Evolutionary conservation across 2,797 vertebrate species (phyloP).

Genomic region (Leucoraja ocellata): DNA sequence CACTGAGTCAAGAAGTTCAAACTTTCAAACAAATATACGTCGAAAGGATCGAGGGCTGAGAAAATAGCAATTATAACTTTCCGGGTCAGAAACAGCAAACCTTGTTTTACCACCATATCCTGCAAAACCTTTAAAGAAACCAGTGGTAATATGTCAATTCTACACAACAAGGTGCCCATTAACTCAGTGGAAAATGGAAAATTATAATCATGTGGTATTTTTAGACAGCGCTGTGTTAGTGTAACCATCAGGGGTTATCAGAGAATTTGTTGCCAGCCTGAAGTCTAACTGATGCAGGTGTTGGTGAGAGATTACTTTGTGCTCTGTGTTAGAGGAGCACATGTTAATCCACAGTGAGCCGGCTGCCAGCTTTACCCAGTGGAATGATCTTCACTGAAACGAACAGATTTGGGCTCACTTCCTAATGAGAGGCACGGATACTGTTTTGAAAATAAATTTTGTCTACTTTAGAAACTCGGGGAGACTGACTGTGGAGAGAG

Average conservation of each 20-base stretch:
- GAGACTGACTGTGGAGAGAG: too few species aligned
- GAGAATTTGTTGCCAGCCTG: background rate
- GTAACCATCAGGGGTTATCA: conserved; percentile 25
- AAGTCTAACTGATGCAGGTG: conserved; percentile 17
- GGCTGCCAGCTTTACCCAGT: background rate
- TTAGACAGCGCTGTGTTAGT: background rate
- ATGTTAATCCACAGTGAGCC: background rate
- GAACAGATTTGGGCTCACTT: background rate
- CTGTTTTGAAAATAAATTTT: background rate
- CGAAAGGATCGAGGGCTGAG: background rate
- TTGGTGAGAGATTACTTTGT: background rate
- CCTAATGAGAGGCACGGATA: background rate
- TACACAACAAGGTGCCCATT: conserved; percentile 16
- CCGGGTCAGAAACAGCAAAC: background rate
- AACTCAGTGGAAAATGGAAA: conserved; percentile 18
- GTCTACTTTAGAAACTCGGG: background rate
- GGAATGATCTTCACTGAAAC: background rate
- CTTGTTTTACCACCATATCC: background rate
- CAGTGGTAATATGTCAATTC: background rate
- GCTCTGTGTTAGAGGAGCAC: background rate
- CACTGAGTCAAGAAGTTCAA: background rate
- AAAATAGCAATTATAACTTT: background rate
- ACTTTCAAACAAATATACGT: background rate
- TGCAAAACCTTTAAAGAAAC: background rate
- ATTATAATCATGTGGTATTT: conserved; percentile 12